Percentiles rank a stretch among this genome's conserved stretches.
phyloP scores from a whole-genome alignment of 2,113 vertebrate genomes.

The Corvus moneduloides region DNA sequence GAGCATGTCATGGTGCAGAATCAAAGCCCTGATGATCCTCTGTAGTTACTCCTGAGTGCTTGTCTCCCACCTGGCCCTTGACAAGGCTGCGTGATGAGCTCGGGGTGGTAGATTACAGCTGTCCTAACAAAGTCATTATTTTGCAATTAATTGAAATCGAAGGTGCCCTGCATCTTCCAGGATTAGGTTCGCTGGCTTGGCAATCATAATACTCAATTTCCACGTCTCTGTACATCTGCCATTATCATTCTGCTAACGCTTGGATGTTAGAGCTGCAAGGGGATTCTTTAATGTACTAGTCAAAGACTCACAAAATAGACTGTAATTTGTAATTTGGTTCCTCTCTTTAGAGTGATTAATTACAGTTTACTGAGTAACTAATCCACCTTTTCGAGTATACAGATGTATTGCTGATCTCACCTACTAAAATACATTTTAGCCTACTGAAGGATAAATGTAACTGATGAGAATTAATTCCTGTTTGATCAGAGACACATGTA shows the following conservation, averaged over 20 bases:
- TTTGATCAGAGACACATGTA: background rate
- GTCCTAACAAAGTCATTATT: background rate
- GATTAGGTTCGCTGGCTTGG: background rate
- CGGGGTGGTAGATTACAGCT: background rate
- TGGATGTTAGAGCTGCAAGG: conserved; percentile 41
- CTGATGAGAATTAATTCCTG: background rate
- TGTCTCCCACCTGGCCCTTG: background rate
- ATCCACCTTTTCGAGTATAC: conserved; percentile 36
- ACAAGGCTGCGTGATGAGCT: accelerated
- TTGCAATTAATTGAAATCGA: background rate
- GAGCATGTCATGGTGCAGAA: background rate
- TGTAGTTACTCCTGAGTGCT: accelerated
- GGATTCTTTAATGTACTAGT: conserved; percentile 43
- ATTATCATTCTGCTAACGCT: conserved; percentile 27
- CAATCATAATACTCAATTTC: conserved; percentile 8
- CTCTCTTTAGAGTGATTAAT: conserved; percentile 29
- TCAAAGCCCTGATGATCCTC: background rate
- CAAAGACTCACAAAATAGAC: conserved; percentile 15
- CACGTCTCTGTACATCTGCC: background rate
- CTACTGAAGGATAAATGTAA: background rate
- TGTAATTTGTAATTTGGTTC: conserved; percentile 47
- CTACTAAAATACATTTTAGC: conserved; percentile 5
- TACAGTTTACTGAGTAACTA: conserved; percentile 48
- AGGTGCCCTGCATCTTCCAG: background rate
- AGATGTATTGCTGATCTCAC: background rate